Evolutionary conservation across 2,113 vertebrate genomes (phyloP).

Genomic region (Sclerurus mexicanus): DNA sequence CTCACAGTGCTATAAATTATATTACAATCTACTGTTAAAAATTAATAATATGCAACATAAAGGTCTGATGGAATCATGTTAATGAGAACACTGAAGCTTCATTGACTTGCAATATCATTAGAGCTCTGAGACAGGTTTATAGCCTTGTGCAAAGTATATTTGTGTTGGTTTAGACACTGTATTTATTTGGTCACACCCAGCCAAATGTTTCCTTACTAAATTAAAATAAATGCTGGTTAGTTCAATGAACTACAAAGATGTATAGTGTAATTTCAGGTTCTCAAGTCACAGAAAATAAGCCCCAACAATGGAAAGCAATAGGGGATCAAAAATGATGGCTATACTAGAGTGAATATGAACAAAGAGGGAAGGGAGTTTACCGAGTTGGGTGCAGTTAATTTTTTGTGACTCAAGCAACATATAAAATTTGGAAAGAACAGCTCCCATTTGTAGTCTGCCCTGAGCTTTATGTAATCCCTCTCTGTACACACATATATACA

Average conservation of each 20-base stretch:
- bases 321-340: slow-evolving; percentile 17
- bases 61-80: slow-evolving; percentile 44
- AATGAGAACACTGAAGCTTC: slow-evolving; percentile 59
- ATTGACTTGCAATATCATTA: slow-evolving; percentile 61
- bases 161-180: slow-evolving; percentile 38
- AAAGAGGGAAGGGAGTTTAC: slow-evolving; percentile 12
- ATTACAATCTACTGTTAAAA: slow-evolving; percentile 40
- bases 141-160: slow-evolving; percentile 21
- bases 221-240: slow-evolving; percentile 50
- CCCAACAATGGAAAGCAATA: slow-evolving; percentile 13
- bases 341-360: slow-evolving; percentile 11
- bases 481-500: neutral
- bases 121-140: slow-evolving; percentile 48
- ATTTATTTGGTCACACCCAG: slow-evolving; percentile 58
- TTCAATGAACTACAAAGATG: slow-evolving; percentile 50
- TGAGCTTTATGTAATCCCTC: neutral
- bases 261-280: slow-evolving; percentile 31
- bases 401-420: neutral
- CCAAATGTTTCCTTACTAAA: slow-evolving; percentile 51
- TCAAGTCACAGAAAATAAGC: slow-evolving; percentile 48
- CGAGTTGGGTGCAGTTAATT: neutral
- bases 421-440: slow-evolving; percentile 16
- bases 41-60: slow-evolving; percentile 51
- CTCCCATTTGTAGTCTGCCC: neutral
- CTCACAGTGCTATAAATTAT: slow-evolving; percentile 28